Percentiles rank a stretch among this genome's conserved stretches.
These are phyloP conservation scores for Esox masquinongy DNA, from an alignment of 2,797 vertebrate genomes.

Conservation along the genomic window DNA sequence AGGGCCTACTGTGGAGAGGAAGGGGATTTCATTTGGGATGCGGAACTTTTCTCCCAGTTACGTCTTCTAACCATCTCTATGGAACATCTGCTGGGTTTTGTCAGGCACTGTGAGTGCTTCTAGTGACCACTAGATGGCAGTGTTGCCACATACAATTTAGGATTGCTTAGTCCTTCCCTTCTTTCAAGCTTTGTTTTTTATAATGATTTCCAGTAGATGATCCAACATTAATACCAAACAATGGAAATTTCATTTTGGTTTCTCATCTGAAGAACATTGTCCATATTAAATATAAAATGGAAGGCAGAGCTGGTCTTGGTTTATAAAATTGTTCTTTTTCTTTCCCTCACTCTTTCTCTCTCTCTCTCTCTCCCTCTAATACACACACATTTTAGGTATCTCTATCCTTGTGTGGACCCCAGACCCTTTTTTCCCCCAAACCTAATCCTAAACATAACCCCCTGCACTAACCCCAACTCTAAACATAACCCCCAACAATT, in stretches of 20 bases:
- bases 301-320: conserved; percentile 45
- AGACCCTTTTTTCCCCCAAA: too few relatives aligned
- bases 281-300: conserved; percentile 48
- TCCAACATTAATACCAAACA: conserved; percentile 67
- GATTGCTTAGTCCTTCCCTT: background rate
- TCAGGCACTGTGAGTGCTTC: background rate
- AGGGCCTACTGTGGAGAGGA: too few relatives aligned
- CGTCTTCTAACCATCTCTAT: too few relatives aligned
- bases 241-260: conserved; percentile 57
- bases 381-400: background rate
- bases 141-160: conserved; percentile 57
- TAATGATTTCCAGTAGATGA: conserved; percentile 65
- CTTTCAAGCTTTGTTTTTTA: conserved; percentile 13
- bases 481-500: too few relatives aligned
- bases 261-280: conserved; percentile 57
- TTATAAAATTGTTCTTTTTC: conserved; percentile 25
- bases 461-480: too few relatives aligned
- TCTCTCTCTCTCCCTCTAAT: conserved; percentile 7
- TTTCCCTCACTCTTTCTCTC: background rate
- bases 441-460: too few relatives aligned
- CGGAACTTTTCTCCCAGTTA: too few relatives aligned
- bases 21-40: too few relatives aligned
- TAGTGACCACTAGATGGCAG: conserved; percentile 69
- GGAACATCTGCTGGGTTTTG: too few relatives aligned
- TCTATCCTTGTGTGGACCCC: background rate